Conservation (phyloP, 2,888 invertebrate species). For the Cryptocephalus primarius region DNA sequence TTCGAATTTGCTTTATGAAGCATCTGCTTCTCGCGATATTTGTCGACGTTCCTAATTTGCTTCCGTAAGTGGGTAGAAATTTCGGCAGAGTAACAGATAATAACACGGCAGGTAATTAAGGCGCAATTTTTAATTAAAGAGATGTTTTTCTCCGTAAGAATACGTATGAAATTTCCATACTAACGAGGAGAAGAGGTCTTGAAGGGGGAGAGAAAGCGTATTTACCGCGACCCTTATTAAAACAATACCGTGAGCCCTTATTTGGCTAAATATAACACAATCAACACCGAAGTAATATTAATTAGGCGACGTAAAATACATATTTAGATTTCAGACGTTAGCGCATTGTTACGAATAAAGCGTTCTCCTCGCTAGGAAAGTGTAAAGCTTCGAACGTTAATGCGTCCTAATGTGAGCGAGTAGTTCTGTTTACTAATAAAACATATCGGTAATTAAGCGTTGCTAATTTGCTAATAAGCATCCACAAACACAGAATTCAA, state of each 20-base stretch:
- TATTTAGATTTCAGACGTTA: conserved; percentile 15
- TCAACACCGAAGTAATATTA: conserved; percentile 13
- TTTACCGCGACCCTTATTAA: background rate
- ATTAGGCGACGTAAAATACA: conserved; percentile 15
- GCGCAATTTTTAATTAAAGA: no score
- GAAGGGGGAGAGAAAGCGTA: no score
- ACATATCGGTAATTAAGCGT: conserved; percentile 40
- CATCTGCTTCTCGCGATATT: no score
- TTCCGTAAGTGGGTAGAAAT: no score
- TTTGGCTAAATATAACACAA: conserved; percentile 11
- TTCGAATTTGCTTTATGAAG: no score
- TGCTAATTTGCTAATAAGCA: conserved; percentile 41
- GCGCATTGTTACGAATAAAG: conserved; percentile 21
- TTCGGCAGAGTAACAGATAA: no score
- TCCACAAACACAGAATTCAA: conserved; percentile 40
- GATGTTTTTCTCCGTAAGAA: no score
- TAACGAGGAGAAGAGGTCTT: no score
- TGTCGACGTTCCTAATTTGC: no score
- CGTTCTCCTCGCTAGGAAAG: conserved; percentile 22
- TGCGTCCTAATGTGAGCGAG: conserved; percentile 35
- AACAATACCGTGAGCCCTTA: conserved; percentile 2
- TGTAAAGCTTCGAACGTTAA: conserved; percentile 33
- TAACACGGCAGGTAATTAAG: no score
- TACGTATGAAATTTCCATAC: no score
- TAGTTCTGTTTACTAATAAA: conserved; percentile 38